Base-by-base conservation (phyloP, 2,888 invertebrate genomes). In the Phlogophora meticulosa region DNA sequence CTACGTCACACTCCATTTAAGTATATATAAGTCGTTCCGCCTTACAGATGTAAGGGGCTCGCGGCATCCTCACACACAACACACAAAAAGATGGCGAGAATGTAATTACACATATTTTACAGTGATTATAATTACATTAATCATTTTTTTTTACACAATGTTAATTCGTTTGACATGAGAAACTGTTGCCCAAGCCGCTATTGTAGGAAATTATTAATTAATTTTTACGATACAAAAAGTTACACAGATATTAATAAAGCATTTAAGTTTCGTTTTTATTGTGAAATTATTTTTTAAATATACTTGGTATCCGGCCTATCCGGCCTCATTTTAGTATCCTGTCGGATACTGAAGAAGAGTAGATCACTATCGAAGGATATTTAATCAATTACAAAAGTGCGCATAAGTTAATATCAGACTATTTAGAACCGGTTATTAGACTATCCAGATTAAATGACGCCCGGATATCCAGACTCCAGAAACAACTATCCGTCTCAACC, bases 151-250 rank as follows among this genome's bases (percentile, higher is more conserved):
- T 51, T 20, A 17, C n/a, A 68, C 57, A 58, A 58, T 58, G 38
- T 58, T 76, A 69, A 69, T 76, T 69, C 34, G 42, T 43, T 76
- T 48, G 43, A 69, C 52, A 77, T 73, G 73, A 58, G 73, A 73
- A 72, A 48, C 38, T 49, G 10, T 53, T 71, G 72, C 53, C 48
- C 13, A 56, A 52, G 34, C n/a, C 13, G 9, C 52, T 36, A 72
- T 72, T 72, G 62, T 55, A 61, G 22, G 42, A 51, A 56, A 36
- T 49, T 0, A 36, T 32, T 51, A 36, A 67, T 46, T 55, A 38
- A 15, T 52, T 28, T 7, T 51, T 56, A 22, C 45, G 4, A 15
- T 52, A 34, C 17, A 43, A 38, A 38, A 24, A 24, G 10, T 55
- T 45, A 62, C 17, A 15, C 17, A 38, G 63, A 32, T 28, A 42